phyloP scores from a whole-genome alignment of 2,888 invertebrate genomes.

The Eupeodes luniger region DNA sequence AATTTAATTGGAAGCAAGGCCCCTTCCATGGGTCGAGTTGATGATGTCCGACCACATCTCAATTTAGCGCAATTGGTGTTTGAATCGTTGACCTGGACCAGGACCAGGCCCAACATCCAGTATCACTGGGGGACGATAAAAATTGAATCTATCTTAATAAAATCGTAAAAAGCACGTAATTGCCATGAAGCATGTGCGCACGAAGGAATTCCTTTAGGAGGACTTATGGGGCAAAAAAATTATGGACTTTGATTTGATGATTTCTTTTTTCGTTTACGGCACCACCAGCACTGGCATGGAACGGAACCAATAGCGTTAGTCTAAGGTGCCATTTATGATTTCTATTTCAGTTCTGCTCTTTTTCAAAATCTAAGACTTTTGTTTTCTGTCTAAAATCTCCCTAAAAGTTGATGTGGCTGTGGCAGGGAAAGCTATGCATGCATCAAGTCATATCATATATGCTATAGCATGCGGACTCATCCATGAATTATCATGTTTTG shows the following conservation, averaged over 20 bases:
- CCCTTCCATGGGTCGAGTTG: neutral
- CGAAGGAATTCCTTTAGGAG: constrained; percentile 44
- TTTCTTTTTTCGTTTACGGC: neutral
- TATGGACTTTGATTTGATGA: constrained; percentile 19
- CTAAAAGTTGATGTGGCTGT: neutral
- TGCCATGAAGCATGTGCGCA: constrained; percentile 50
- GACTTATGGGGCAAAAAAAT: constrained; percentile 18
- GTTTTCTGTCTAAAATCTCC: neutral
- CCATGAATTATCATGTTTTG: constrained; percentile 42
- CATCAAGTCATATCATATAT: constrained; percentile 11
- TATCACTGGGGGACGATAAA: neutral
- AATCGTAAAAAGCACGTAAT: constrained; percentile 60
- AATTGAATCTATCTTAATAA: constrained; percentile 48
- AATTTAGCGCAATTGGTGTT: constrained; percentile 66
- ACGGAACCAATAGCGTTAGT: neutral
- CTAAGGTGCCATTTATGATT: constrained; percentile 57
- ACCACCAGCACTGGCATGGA: neutral
- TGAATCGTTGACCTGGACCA: constrained; percentile 52
- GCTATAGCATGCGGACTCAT: neutral
- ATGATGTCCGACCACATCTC: constrained; percentile 38
- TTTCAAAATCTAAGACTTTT: neutral
- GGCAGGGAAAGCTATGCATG: neutral
- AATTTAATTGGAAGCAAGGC: constrained; percentile 64
- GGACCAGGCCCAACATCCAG: neutral
- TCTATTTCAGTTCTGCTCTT: constrained; percentile 10